These are phyloP conservation scores for Nycteola revayana DNA, from an alignment of 2,888 invertebrate genomes.

Conservation along the genomic window DNA sequence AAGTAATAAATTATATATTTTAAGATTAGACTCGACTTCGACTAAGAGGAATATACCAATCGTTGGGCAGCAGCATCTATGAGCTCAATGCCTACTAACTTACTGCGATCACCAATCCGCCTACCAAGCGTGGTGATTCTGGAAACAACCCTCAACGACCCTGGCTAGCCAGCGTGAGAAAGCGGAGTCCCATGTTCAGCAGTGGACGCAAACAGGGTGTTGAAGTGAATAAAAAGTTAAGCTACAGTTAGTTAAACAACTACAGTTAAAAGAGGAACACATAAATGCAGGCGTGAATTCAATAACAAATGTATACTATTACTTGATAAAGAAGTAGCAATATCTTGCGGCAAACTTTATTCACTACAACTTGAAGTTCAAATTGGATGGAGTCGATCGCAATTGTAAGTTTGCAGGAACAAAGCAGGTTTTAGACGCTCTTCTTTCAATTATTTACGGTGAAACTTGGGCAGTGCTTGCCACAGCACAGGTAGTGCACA, in stretches of 20 bases:
- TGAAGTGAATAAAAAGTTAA: too few species aligned
- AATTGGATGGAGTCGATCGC: slow-evolving; percentile 26
- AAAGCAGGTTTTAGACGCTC: slow-evolving; percentile 18
- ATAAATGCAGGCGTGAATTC: slow-evolving; percentile 33
- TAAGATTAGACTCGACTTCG: too few species aligned
- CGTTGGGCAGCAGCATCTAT: too few species aligned
- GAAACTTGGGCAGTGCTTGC: slow-evolving; percentile 20
- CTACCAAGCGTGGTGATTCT: too few species aligned
- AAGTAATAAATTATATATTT: too few species aligned
- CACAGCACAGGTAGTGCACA: slow-evolving; percentile 15
- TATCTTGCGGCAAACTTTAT: slow-evolving; percentile 6
- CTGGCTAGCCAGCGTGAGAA: too few species aligned
- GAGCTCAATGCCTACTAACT: too few species aligned
- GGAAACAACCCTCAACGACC: too few species aligned
- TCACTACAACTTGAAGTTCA: slow-evolving; percentile 21
- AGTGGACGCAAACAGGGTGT: too few species aligned
- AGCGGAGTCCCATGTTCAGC: too few species aligned
- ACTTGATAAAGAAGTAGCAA: slow-evolving; percentile 1
- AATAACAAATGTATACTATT: slow-evolving; percentile 35
- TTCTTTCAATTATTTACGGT: slow-evolving; percentile 31
- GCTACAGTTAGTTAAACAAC: slow-evolving; percentile 20
- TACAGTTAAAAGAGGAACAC: slow-evolving; percentile 7
- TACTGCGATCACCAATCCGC: too few species aligned
- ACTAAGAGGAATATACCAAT: too few species aligned
- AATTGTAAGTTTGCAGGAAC: slow-evolving; percentile 28